Evolutionary conservation across 2,888 invertebrate species (phyloP), one percentile per base, ranked within the genome.

Genomic region (Sesamia inferens): DNA sequence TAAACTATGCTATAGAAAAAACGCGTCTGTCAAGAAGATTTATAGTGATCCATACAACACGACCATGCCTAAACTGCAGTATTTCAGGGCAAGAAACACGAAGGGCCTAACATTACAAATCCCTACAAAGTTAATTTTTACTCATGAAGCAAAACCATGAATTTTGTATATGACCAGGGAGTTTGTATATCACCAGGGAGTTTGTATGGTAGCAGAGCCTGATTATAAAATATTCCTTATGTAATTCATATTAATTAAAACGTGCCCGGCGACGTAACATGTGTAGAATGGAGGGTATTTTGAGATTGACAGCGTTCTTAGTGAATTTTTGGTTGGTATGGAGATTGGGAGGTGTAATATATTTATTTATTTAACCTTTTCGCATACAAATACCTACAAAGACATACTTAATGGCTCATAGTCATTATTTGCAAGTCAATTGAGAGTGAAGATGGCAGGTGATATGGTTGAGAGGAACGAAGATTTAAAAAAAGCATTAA

Each of bases 161-260:
- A 85, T 83, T 61, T 68, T 75, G 57, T 54, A 80, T 71, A 42
- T 57, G 11, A 63, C 24, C 57, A 19, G n/a, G 5, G 47, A 69
- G 55, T 54, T 54, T 59, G 62, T 71, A 74, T 76, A n/a, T n/a
- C n/a, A n/a, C n/a, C n/a, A n/a, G n/a, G n/a, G n/a, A n/a, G n/a
- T n/a, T n/a, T n/a, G n/a, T n/a, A n/a, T n/a, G 81, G 39, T 71
- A 85, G 85, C 74, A 55, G 19, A 71, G 59, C 64, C 70, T 54
- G 48, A 63, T 65, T 74, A 78, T 86, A 70, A 74, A 82, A 82
- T 84, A 83, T 83, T 78, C 85, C 31, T n/a, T 82, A 47, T 85
- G 85, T 64, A 74, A 76, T 63, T 65, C 58, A 55, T 13, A 71
- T 75, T 82, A 63, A 78, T 81, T 70, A 78, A 70, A 83, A 74